Conservation (phyloP, 1,140 invertebrate species). For the Pissodes strobi region DNA sequence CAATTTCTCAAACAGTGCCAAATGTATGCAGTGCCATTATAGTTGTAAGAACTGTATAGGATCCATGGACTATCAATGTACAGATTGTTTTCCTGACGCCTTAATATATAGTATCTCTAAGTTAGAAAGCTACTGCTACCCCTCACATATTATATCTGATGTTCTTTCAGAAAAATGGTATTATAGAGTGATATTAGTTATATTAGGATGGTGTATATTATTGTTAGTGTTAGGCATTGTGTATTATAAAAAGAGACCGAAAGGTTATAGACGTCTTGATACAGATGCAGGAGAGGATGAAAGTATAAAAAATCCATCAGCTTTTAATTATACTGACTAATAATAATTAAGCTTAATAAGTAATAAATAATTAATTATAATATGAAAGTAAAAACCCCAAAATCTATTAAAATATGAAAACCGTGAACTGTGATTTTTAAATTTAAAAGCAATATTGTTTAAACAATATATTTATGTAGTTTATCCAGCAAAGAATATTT, state of each 20-base stretch:
- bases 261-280: slow-evolving; percentile 18
- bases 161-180: slow-evolving; percentile 51
- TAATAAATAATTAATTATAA: no score
- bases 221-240: slow-evolving; percentile 21
- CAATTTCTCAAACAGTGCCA: slow-evolving; percentile 22
- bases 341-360: no score
- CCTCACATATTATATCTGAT: slow-evolving; percentile 44
- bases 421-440: no score
- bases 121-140: slow-evolving; percentile 55
- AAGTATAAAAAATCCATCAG: no score
- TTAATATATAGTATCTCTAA: slow-evolving; percentile 45
- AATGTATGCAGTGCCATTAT: slow-evolving; percentile 62
- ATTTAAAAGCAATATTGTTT: no score
- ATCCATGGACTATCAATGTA: slow-evolving; percentile 63
- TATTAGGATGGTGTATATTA: background rate
- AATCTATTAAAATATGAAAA: no score
- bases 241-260: slow-evolving; percentile 22
- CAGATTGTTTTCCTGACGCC: slow-evolving; percentile 60
- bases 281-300: slow-evolving; percentile 16
- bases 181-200: slow-evolving; percentile 30
- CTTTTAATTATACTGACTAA: no score
- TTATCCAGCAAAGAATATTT: no score
- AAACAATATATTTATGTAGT: no score
- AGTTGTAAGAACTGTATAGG: slow-evolving; percentile 62
- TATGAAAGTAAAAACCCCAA: no score